A percentile compares a stretch with the other conserved stretches of the same genome.
Evolutionary conservation across 2,113 vertebrate genomes (phyloP).

Genomic region (Aptenodytes forsteri): DNA sequence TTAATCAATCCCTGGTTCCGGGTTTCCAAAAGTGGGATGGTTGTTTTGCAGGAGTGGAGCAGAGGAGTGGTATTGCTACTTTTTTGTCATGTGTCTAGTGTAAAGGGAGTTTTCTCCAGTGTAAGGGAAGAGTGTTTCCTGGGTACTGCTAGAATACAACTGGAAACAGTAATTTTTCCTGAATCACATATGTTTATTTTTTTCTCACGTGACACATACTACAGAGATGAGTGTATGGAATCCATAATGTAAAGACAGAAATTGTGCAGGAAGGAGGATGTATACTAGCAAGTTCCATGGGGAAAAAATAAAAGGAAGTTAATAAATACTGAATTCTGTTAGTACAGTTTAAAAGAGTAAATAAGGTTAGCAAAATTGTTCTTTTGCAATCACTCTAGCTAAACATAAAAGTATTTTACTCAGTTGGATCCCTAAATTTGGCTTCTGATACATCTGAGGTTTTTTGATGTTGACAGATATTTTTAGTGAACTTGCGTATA

Average conservation of each 20-base stretch:
- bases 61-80: neutral
- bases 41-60: neutral
- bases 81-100: neutral
- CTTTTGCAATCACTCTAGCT: neutral
- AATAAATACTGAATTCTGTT: neutral
- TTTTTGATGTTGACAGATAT: neutral
- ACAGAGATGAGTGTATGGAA: neutral
- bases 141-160: neutral
- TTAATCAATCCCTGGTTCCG: neutral
- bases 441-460: neutral
- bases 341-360: neutral
- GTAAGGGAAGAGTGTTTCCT: neutral
- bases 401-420: neutral
- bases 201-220: neutral
- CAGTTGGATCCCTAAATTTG: neutral
- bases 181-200: neutral
- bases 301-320: neutral
- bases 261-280: neutral
- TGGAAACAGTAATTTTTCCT: neutral
- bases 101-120: neutral
- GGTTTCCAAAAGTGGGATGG: neutral
- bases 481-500: neutral
- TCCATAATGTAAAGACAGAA: neutral
- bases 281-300: neutral
- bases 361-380: neutral